Evolutionary conservation across 1,140 invertebrate species (phyloP).

Genomic region (Ladona fulva): DNA sequence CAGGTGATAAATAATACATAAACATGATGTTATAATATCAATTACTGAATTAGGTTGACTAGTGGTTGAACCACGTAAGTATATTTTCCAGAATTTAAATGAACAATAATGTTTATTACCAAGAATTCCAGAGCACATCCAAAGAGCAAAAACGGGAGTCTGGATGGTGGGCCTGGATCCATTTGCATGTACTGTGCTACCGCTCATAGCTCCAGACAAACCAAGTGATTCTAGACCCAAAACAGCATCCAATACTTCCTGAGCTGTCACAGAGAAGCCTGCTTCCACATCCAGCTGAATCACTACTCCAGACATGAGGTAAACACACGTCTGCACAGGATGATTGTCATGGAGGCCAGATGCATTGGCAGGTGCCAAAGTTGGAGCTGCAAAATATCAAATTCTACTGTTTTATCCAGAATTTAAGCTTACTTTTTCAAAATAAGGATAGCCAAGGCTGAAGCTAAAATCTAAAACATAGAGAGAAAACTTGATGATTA

Average conservation of each 20-base stretch:
- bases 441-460: too few species aligned
- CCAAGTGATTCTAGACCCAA: constrained; percentile 23
- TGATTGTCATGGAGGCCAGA: not conserved
- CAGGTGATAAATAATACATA: too few species aligned
- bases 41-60: too few species aligned
- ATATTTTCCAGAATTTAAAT: too few species aligned
- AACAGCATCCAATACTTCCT: constrained; percentile 43
- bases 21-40: too few species aligned
- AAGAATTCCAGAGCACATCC: constrained; percentile 54
- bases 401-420: too few species aligned
- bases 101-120: too few species aligned
- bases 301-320: constrained; percentile 46
- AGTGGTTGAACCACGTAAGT: too few species aligned
- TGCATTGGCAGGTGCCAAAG: not conserved
- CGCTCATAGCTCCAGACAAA: not conserved
- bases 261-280: constrained; percentile 38
- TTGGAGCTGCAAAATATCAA: not conserved
- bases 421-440: too few species aligned
- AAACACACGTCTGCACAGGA: constrained; percentile 42
- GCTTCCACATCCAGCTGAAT: constrained; percentile 47
- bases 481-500: too few species aligned
- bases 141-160: constrained; percentile 47
- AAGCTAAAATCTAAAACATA: too few species aligned
- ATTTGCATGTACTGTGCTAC: not conserved
- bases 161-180: not conserved